Conservation (phyloP, 2,797 vertebrate species). For the Peromyscus attwateri region DNA sequence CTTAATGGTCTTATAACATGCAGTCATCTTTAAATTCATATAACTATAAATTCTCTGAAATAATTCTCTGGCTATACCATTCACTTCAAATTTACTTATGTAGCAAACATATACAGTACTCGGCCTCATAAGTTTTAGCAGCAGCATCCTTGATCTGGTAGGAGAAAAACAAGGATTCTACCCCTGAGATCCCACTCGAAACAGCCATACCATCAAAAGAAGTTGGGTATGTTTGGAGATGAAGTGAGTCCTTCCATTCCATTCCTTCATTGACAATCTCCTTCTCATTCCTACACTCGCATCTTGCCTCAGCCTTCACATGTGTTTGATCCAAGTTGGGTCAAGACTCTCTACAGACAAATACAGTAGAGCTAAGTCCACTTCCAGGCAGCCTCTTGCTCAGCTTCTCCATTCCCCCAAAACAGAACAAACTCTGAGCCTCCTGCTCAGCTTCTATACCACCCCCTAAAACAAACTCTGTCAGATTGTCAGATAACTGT, state of each 20-base stretch:
- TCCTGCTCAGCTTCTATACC: background rate
- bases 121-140: background rate
- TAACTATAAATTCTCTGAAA: background rate
- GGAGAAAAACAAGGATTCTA: background rate
- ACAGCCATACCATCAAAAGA: background rate
- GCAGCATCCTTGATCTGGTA: background rate
- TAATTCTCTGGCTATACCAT: background rate
- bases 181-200: background rate
- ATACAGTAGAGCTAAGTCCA: background rate
- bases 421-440: background rate
- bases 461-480: background rate
- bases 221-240: background rate
- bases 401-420: background rate
- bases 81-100: background rate
- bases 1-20: background rate
- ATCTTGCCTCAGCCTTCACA: background rate
- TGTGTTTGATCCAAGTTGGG: background rate
- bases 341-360: constrained; percentile 15
- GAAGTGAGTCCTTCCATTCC: background rate
- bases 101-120: background rate
- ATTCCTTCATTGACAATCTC: background rate
- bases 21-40: background rate
- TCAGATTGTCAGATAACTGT: background rate
- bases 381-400: background rate
- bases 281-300: background rate